Conservation (phyloP, 2,113 vertebrate species). For the Melospiza melodia region DNA sequence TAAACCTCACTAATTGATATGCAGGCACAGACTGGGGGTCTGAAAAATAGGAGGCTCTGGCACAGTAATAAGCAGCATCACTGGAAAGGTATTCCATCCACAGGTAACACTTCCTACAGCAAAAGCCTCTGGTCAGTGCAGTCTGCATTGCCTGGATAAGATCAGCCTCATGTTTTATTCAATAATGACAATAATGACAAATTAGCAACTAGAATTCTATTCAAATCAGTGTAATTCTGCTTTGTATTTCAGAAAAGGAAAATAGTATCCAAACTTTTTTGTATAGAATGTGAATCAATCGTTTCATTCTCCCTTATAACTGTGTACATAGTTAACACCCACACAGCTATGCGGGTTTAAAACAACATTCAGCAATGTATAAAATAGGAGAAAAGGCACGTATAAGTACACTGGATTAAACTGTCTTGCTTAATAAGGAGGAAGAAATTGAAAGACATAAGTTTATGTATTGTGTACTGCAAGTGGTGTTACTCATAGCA, state of each 20-base stretch:
- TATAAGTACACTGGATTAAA: background rate
- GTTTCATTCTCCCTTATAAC: background rate
- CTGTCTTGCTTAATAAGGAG: background rate
- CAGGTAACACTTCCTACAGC: rapidly evolving
- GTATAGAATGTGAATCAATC: background rate
- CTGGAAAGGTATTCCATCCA: background rate
- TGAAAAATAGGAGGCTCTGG: background rate
- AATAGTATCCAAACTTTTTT: background rate
- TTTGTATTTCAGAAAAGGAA: background rate
- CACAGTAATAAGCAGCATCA: background rate
- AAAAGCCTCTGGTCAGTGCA: background rate
- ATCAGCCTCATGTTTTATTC: background rate
- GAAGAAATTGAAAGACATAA: background rate
- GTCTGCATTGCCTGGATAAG: background rate
- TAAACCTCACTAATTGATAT: background rate
- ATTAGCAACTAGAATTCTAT: background rate
- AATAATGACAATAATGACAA: background rate
- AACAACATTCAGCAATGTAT: background rate
- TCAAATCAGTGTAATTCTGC: background rate
- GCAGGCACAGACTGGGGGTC: background rate
- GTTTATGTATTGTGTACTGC: background rate
- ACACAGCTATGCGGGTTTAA: background rate
- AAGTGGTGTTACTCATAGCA: background rate
- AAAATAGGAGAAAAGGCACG: background rate
- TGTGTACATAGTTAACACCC: background rate